phyloP scores from a whole-genome alignment of 2,888 invertebrate genomes.

The Laspeyria flexula region DNA sequence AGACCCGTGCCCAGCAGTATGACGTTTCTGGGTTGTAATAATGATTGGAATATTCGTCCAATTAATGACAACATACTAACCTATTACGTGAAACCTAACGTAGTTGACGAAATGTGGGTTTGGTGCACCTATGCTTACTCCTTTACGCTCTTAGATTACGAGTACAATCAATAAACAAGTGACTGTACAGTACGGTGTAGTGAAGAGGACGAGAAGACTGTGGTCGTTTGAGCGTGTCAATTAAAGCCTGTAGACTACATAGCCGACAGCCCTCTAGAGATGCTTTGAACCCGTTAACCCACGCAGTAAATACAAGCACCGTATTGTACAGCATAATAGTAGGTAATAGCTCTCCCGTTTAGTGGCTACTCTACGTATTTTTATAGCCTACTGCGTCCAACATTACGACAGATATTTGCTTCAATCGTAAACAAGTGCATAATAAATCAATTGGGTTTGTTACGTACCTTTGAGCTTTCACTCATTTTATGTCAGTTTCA shows the following conservation, averaged over 20 bases:
- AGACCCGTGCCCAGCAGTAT: too few species aligned
- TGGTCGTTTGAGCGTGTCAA: slow-evolving; percentile 34
- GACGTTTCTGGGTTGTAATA: too few species aligned
- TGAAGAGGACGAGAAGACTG: slow-evolving; percentile 24
- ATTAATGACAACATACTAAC: too few species aligned
- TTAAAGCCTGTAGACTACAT: slow-evolving; percentile 27
- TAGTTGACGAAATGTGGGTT: too few species aligned
- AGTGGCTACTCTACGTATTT: slow-evolving; percentile 34
- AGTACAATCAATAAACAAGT: too few species aligned
- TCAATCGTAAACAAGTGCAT: slow-evolving; percentile 36
- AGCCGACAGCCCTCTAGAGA: slow-evolving; percentile 17
- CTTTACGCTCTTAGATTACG: too few species aligned
- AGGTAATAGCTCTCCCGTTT: slow-evolving; percentile 35
- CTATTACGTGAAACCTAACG: too few species aligned
- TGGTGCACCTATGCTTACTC: too few species aligned
- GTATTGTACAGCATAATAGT: slow-evolving; percentile 28
- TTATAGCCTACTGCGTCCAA: slow-evolving; percentile 30
- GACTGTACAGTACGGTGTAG: slow-evolving; percentile 17
- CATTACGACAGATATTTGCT: slow-evolving; percentile 26
- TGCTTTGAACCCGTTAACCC: slow-evolving; percentile 39
- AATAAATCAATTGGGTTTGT: slow-evolving; percentile 32
- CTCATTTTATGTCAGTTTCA: slow-evolving; percentile 8
- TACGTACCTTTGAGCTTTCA: slow-evolving; percentile 29
- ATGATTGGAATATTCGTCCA: too few species aligned
- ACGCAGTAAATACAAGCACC: slow-evolving; percentile 29